These are phyloP conservation scores for Mythimna albipuncta DNA, from an alignment of 2,888 invertebrate species.

Conservation along the genomic window DNA sequence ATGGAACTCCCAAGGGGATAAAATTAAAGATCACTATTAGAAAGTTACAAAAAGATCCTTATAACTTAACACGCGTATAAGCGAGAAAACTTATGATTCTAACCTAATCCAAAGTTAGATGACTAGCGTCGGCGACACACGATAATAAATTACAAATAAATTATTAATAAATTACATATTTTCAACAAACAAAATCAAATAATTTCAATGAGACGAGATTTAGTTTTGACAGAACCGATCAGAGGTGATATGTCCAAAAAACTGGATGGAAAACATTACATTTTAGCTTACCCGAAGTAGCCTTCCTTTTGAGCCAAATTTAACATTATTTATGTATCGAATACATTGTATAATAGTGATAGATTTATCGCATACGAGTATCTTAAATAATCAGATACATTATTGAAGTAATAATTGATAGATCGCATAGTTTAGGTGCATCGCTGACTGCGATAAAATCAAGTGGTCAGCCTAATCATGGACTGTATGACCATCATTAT, in stretches of 20 bases:
- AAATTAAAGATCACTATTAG: conserved; percentile 77
- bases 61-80: conserved; percentile 71
- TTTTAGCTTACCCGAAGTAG: conserved; percentile 59
- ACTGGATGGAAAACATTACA: conserved; percentile 61
- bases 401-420: conserved; percentile 31
- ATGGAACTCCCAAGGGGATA: conserved; percentile 74
- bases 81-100: conserved; percentile 78
- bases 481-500: conserved; percentile 11
- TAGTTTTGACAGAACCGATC: conserved; percentile 61
- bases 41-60: conserved; percentile 68
- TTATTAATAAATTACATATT: conserved; percentile 75
- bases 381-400: conserved; percentile 51
- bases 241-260: conserved; percentile 58
- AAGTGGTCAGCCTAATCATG: conserved; percentile 11
- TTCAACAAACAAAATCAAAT: conserved; percentile 59
- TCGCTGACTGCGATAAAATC: conserved; percentile 14
- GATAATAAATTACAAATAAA: conserved; percentile 80
- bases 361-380: conserved; percentile 53
- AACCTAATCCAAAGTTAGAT: conserved; percentile 83
- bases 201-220: conserved; percentile 45
- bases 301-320: conserved; percentile 57
- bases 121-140: conserved; percentile 85
- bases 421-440: not conserved
- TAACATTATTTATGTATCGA: conserved; percentile 57
- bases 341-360: conserved; percentile 55